phyloP scores from a whole-genome alignment of 2,113 vertebrate species.

The Halcyon senegalensis region DNA sequence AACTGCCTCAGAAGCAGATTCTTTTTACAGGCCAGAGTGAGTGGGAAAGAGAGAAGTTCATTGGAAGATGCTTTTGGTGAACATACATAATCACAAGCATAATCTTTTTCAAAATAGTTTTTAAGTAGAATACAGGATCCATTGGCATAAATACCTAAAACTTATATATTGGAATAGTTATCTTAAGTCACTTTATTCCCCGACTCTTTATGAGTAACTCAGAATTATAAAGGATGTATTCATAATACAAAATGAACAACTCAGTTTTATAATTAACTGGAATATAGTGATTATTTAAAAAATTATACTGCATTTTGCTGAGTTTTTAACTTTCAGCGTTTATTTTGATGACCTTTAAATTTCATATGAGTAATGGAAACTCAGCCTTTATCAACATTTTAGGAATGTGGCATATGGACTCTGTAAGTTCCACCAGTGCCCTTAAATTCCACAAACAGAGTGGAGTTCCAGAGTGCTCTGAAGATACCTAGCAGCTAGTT shows the following conservation, averaged over 20 bases:
- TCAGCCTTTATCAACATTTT: background rate
- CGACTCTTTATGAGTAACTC: background rate
- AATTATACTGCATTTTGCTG: background rate
- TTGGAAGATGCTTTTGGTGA: background rate
- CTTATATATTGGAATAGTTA: background rate
- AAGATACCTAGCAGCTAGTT: background rate
- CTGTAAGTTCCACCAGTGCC: background rate
- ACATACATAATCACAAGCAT: background rate
- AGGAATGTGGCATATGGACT: background rate
- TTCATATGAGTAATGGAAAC: background rate
- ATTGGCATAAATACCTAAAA: background rate
- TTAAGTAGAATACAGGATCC: background rate
- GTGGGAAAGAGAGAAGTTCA: background rate
- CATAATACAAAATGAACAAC: background rate
- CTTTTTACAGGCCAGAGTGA: background rate
- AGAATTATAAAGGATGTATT: background rate
- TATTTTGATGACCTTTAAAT: background rate
- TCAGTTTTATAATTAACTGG: background rate
- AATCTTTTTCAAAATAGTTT: background rate
- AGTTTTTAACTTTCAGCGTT: background rate
- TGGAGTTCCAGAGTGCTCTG: background rate
- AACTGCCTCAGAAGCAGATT: background rate
- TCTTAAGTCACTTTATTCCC: background rate
- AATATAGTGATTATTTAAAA: background rate
- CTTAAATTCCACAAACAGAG: background rate